These are phyloP conservation scores for Branchellion lobata DNA, from an alignment of 2,888 invertebrate species.

Conservation along the genomic window DNA sequence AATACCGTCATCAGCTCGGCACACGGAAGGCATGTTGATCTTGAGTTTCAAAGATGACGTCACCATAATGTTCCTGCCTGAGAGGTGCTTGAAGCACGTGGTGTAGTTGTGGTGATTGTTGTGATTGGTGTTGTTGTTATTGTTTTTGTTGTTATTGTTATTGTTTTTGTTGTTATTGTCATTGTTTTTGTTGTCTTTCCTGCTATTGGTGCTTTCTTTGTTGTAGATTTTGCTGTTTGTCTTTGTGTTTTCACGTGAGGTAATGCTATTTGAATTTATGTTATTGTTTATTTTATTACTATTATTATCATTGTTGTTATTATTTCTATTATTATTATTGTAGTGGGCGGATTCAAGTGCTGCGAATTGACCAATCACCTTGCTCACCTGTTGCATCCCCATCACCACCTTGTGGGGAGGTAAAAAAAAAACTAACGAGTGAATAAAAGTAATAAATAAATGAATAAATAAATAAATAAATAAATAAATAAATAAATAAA, in stretches of 20 bases:
- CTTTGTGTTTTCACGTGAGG: too few relatives aligned
- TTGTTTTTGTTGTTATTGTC: neutral
- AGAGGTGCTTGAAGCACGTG: constrained; percentile 5
- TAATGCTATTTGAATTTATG: too few relatives aligned
- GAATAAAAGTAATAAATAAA: too few relatives aligned
- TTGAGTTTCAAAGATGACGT: neutral
- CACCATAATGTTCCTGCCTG: neutral
- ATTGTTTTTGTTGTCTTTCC: constrained; percentile 11
- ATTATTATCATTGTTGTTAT: too few relatives aligned
- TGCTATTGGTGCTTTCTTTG: neutral
- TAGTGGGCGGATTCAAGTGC: too few relatives aligned
- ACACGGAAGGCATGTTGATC: neutral
- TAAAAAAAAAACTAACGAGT: too few relatives aligned
- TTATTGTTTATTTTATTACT: too few relatives aligned
- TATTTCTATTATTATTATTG: too few relatives aligned
- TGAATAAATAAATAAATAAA: too few relatives aligned
- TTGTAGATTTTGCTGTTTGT: too few relatives aligned
- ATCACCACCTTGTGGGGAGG: neutral
- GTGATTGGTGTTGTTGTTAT: neutral
- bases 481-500: too few relatives aligned
- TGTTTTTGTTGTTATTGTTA: constrained; percentile 1
- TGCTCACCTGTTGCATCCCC: neutral
- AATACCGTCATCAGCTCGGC: neutral
- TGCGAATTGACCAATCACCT: neutral
- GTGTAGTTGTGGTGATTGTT: constrained; percentile 17